phyloP scores from a whole-genome alignment of 1,140 invertebrate species.

The Samia ricini region DNA sequence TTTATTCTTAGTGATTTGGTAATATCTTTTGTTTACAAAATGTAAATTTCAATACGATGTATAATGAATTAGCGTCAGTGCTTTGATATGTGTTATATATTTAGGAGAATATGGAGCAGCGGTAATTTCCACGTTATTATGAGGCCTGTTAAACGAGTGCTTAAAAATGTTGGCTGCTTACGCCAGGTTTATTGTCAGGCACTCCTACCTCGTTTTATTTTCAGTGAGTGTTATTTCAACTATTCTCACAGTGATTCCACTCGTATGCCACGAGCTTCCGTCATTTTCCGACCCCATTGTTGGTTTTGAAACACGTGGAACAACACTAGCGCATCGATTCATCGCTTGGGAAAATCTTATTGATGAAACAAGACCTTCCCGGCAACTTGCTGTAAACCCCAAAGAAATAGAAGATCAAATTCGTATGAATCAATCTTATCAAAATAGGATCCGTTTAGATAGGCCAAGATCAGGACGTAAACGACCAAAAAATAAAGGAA shows the following conservation, averaged over 20 bases:
- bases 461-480: slow-evolving; percentile 70
- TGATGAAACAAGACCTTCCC: slow-evolving; percentile 84
- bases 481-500: slow-evolving; percentile 64
- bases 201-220: slow-evolving; percentile 85
- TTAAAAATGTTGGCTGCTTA: slow-evolving; percentile 77
- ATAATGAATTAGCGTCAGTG: slow-evolving; percentile 17
- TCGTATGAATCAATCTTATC: slow-evolving; percentile 71
- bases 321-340: slow-evolving; percentile 85
- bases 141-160: slow-evolving; percentile 44
- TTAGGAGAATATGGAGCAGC: slow-evolving; percentile 41
- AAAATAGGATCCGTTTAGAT: slow-evolving; percentile 56
- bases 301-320: slow-evolving; percentile 95
- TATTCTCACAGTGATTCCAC: slow-evolving; percentile 84
- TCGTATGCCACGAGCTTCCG: slow-evolving; percentile 83
- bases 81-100: slow-evolving; percentile 31
- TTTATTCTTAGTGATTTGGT: not conserved
- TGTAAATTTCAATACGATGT: slow-evolving; percentile 21
- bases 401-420: slow-evolving; percentile 79
- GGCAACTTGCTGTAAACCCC: slow-evolving; percentile 85
- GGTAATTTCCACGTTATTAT: slow-evolving; percentile 43
- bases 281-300: slow-evolving; percentile 88
- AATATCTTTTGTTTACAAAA: slow-evolving; percentile 25
- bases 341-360: slow-evolving; percentile 91
- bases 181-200: slow-evolving; percentile 83
- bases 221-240: slow-evolving; percentile 83